Percentiles rank a stretch among this genome's conserved stretches.
Evolutionary conservation across 2,113 vertebrate species (phyloP).

Genomic region (Pelecanus crispus): DNA sequence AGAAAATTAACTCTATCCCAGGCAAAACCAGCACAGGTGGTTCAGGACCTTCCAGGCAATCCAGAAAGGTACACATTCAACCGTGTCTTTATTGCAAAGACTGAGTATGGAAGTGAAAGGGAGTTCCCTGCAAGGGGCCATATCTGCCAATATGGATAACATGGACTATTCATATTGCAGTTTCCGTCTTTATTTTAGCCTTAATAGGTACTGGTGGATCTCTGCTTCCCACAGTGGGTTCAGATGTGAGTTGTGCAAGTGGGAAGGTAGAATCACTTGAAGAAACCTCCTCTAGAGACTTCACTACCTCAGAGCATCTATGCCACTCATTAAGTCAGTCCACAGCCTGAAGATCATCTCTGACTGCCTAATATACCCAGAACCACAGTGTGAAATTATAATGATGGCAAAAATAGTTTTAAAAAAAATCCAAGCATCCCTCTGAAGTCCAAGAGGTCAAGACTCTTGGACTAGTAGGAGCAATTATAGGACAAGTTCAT

Average conservation of each 20-base stretch:
- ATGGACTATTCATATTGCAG: neutral
- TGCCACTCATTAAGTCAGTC: neutral
- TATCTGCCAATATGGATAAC: neutral
- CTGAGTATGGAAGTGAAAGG: neutral
- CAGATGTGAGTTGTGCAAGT: neutral
- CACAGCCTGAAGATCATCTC: neutral
- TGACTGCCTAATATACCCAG: neutral
- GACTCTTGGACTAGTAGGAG: neutral
- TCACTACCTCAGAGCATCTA: neutral
- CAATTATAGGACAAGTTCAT: neutral
- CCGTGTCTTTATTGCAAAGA: neutral
- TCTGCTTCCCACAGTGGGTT: neutral
- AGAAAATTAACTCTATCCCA: no score
- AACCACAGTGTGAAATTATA: neutral
- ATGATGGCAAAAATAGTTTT: neutral
- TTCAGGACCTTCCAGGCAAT: neutral
- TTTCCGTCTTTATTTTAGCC: neutral
- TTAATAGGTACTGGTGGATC: neutral
- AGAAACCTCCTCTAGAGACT: neutral
- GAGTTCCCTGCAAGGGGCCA: neutral
- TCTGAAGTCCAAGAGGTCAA: neutral
- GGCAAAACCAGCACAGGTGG: no score
- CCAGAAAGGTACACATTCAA: neutral
- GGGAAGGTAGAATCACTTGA: neutral
- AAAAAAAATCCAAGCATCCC: neutral